Percentiles rank a stretch among this genome's conserved stretches.
phyloP scores from a whole-genome alignment of 2,797 vertebrate species.

The Gadopsis marmoratus region DNA sequence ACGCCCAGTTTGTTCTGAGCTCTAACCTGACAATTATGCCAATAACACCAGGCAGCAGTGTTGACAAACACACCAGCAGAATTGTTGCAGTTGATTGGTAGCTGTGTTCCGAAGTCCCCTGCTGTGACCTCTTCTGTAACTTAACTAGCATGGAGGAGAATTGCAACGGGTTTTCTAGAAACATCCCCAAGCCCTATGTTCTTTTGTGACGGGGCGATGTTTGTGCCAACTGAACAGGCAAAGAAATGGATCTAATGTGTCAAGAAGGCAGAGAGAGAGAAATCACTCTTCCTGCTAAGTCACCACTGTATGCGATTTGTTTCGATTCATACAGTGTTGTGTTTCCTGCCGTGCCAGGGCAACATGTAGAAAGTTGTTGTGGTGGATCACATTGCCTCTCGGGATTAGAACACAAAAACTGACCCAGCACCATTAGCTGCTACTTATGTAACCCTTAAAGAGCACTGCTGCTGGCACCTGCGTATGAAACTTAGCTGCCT shows the following conservation, averaged over 20 bases:
- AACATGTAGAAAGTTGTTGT: slow-evolving; percentile 69
- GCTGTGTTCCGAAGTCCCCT: slow-evolving; percentile 73
- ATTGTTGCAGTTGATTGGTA: slow-evolving; percentile 72
- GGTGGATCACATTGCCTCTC: slow-evolving; percentile 66
- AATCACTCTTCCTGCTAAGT: slow-evolving; percentile 48
- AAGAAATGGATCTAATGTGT: slow-evolving; percentile 69
- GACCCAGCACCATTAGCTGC: slow-evolving; percentile 67
- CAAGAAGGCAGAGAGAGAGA: slow-evolving; percentile 50
- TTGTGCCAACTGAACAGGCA: slow-evolving; percentile 68
- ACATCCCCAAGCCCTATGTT: slow-evolving; percentile 72
- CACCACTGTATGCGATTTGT: slow-evolving; percentile 55
- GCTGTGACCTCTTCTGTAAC: slow-evolving; percentile 80
- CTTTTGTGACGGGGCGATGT: slow-evolving; percentile 63
- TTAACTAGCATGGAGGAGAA: slow-evolving; percentile 80
- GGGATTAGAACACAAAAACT: slow-evolving; percentile 74
- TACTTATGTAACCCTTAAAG: slow-evolving; percentile 75
- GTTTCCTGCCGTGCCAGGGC: slow-evolving; percentile 52
- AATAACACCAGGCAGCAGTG: slow-evolving; percentile 80
- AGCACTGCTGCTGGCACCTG: slow-evolving; percentile 61
- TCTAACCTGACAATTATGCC: slow-evolving; percentile 84
- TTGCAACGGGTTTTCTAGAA: slow-evolving; percentile 72
- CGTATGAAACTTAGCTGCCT: slow-evolving; percentile 58
- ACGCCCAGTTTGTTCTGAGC: slow-evolving; percentile 73
- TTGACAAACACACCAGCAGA: slow-evolving; percentile 84
- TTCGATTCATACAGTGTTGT: slow-evolving; percentile 64